A percentile compares a stretch with the other conserved stretches of the same genome.
phyloP scores from a whole-genome alignment of 2,113 vertebrate species.

The Larimichthys polyactis region DNA sequence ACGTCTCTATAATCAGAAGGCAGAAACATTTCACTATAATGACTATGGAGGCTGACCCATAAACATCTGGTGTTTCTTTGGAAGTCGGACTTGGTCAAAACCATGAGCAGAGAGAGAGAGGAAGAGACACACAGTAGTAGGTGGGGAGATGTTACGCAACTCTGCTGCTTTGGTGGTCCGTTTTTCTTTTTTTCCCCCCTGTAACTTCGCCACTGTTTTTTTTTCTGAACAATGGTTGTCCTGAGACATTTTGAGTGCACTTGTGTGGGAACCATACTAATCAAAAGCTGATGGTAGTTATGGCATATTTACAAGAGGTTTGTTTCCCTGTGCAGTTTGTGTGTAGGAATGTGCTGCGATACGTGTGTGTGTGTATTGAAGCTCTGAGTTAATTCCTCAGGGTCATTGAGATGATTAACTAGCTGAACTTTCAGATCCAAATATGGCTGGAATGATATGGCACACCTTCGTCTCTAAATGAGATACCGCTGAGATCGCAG shows the following conservation, averaged over 20 bases:
- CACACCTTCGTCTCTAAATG: background rate
- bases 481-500: background rate
- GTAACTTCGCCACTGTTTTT: constrained; percentile 10
- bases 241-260: constrained; percentile 18
- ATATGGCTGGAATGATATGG: background rate
- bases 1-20: constrained; percentile 16
- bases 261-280: constrained; percentile 12
- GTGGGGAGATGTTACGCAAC: constrained; percentile 55
- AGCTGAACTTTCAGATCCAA: constrained; percentile 11
- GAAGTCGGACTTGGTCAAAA: constrained; percentile 7
- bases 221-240: constrained; percentile 34
- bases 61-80: constrained; percentile 60
- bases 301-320: constrained; percentile 2
- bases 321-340: background rate
- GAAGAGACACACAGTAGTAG: background rate
- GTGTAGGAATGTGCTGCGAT: background rate
- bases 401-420: constrained; percentile 7
- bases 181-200: background rate
- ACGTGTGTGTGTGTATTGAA: background rate
- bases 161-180: constrained; percentile 34
- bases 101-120: constrained; percentile 1
- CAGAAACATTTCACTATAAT: constrained; percentile 36
- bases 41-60: constrained; percentile 36
- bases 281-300: constrained; percentile 36
- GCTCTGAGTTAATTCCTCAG: constrained; percentile 1